Evolutionary conservation across 1,140 invertebrate genomes (phyloP), one percentile per base, ranked within the genome.

Genomic region (Chironomus striatipennis): DNA sequence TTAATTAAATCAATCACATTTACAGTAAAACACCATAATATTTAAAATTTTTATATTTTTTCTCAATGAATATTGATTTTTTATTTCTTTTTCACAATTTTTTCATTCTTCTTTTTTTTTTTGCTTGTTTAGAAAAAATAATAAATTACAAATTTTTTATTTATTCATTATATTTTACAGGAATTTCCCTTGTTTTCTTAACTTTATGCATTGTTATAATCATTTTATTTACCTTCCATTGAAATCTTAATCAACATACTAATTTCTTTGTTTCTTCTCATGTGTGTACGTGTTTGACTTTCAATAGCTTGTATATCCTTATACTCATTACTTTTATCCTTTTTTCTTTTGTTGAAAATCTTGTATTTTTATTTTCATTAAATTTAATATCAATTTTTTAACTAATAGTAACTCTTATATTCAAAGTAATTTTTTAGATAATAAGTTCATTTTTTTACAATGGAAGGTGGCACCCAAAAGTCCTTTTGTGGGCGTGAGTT

Each of bases 101-200:
- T 70, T 70, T n/a, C n/a, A n/a, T n/a, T n/a, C n/a, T n/a, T n/a
- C n/a, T 6, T 70, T 70, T 18, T 12, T 70, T 21, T 21, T 17
- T 70, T 70, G 4, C 20, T 18, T 70, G 65, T 70, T 70, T 70
- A 70, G 65, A 70, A 70, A 70, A 70, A 70, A 70, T 70, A 70
- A 70, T 70, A 70, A 70, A 70, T 70, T 70, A 70, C 65, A 70
- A 70, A 70, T 70, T 70, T n/a, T 18, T 70, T 70, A 5, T 70
- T 70, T 70, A 20, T 34, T 34, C 24, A 34, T n/a, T n/a, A 34
- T 34, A 34, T 34, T 34, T 34, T 57, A 57, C 47, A 57, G 47
- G 47, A 57, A 57, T 15, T 57, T 57, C 47, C 47, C 47, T 57
- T 57, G 47, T 57, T 12, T 47, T 12, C 47, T 57, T 57, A 57